Percentiles rank a stretch among this genome's conserved stretches.
Evolutionary conservation across 2,888 invertebrate genomes (phyloP).

Genomic region (Hirtodrosophila histrioides): DNA sequence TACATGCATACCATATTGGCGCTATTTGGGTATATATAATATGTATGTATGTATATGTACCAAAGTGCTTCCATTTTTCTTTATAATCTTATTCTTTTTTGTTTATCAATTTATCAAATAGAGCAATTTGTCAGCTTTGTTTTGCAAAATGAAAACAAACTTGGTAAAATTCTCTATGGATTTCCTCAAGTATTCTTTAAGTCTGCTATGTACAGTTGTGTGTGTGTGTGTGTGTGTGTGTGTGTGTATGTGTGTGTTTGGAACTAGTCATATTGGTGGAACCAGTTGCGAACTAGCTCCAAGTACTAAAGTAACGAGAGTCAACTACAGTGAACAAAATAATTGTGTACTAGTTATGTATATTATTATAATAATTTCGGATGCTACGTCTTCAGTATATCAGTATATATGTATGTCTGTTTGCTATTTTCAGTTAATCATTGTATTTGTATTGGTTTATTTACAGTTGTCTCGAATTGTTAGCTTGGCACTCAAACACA

Average conservation of each 20-base stretch:
- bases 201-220: conserved; percentile 25
- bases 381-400: conserved; percentile 5
- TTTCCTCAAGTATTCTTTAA: conserved; percentile 22
- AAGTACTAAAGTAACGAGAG: conserved; percentile 25
- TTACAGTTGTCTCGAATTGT: conserved; percentile 71
- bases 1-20: conserved; percentile 38
- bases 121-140: conserved; percentile 19
- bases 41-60: conserved; percentile 21
- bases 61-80: no score
- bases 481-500: conserved; percentile 84
- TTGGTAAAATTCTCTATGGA: conserved; percentile 17
- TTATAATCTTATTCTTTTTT: neutral
- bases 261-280: neutral
- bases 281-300: conserved; percentile 25
- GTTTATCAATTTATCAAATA: conserved; percentile 2
- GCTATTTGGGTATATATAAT: conserved; percentile 1
- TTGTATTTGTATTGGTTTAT: conserved; percentile 39
- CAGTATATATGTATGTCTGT: conserved; percentile 18
- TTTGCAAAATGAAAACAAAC: conserved; percentile 23
- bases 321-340: conserved; percentile 21
- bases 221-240: no score
- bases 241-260: neutral
- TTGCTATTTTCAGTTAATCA: no score
- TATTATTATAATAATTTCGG: conserved; percentile 18
- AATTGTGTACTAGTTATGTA: conserved; percentile 7